Conservation (phyloP, 2,113 vertebrate genomes). For the Syrmaticus mikado region DNA sequence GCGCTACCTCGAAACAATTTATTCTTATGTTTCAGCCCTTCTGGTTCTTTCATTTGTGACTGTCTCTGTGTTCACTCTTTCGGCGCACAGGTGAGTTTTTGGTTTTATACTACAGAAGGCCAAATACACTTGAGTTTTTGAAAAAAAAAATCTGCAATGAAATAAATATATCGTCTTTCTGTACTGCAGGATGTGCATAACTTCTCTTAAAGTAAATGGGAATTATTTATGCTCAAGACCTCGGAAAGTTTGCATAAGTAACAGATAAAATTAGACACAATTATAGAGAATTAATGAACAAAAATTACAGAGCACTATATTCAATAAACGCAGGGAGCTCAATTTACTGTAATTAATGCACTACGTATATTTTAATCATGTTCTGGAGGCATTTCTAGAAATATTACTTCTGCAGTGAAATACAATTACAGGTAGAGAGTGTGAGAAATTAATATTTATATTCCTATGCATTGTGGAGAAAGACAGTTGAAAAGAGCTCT, state of each 20-base stretch:
- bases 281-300: neutral
- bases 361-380: neutral
- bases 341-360: neutral
- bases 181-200: neutral
- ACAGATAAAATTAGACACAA: neutral
- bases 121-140: neutral
- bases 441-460: neutral
- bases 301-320: neutral
- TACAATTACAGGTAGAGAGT: neutral
- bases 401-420: slow-evolving; percentile 18
- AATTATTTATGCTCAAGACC: neutral
- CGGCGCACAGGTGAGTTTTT: neutral
- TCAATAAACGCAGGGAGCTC: neutral
- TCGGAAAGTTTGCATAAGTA: neutral
- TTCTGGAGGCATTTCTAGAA: neutral
- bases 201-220: neutral
- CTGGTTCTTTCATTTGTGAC: neutral
- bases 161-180: neutral
- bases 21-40: neutral
- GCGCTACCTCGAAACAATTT: neutral
- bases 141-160: neutral
- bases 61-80: neutral
- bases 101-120: neutral
- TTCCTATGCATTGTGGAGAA: neutral
- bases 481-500: neutral